Evolutionary conservation across 2,888 invertebrate species (phyloP).

Genomic region (Coecobrya sp.): DNA sequence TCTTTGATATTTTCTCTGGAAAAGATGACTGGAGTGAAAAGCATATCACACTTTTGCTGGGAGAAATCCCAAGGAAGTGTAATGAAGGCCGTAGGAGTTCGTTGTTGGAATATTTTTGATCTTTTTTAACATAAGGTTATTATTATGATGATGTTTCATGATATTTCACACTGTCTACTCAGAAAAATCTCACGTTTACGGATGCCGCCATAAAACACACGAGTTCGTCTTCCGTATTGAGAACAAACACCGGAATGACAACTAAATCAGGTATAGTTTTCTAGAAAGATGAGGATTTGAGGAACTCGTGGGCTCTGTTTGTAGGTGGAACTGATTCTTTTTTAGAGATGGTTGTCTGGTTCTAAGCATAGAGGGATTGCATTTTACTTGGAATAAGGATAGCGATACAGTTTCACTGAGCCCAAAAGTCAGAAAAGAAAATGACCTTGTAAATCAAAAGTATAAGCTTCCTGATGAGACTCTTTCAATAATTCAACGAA

Average conservation of each 20-base stretch:
- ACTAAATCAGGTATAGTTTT: constrained; percentile 10
- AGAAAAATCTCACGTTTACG: constrained; percentile 62
- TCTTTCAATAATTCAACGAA: constrained; percentile 66
- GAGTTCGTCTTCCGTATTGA: constrained; percentile 12
- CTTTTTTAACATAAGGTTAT: constrained; percentile 19
- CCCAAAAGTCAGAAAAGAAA: constrained; percentile 13
- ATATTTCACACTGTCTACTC: constrained; percentile 3
- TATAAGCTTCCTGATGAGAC: constrained; percentile 48
- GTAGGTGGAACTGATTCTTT: neutral
- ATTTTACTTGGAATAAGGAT: too few species aligned
- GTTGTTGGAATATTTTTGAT: neutral
- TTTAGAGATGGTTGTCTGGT: too few species aligned
- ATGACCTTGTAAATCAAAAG: constrained; percentile 71
- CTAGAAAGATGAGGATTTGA: neutral
- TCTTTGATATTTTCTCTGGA: neutral
- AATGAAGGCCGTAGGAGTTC: neutral
- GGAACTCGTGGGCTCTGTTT: neutral
- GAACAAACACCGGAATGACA: constrained; percentile 50
- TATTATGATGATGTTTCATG: constrained; percentile 49
- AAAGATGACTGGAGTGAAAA: neutral
- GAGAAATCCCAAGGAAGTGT: neutral
- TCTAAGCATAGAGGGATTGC: too few species aligned
- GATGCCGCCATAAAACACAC: constrained; percentile 41
- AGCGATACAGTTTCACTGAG: neutral
- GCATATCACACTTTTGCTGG: neutral